Evolutionary conservation across 2,888 invertebrate species (phyloP).

Genomic region (Hypomecis punctinalis): DNA sequence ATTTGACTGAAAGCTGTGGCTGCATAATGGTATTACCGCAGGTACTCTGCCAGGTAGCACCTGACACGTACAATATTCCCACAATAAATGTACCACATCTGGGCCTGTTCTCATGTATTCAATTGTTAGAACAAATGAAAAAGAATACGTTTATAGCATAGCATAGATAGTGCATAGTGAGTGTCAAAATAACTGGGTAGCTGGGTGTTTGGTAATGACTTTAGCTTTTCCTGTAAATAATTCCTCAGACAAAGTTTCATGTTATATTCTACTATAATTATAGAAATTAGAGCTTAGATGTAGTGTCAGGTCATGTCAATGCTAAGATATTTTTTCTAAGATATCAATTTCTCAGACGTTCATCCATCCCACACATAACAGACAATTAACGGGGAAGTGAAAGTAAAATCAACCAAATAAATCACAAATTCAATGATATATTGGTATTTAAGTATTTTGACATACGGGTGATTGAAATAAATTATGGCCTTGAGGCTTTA

Average conservation of each 20-base stretch:
- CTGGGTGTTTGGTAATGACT: too few species aligned
- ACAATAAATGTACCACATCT: slow-evolving; percentile 48
- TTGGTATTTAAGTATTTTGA: slow-evolving; percentile 7
- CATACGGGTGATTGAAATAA: slow-evolving; percentile 6
- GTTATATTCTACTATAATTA: background rate
- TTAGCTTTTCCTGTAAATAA: background rate
- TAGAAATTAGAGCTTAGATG: background rate
- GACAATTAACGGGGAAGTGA: slow-evolving; percentile 18
- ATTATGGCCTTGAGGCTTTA: slow-evolving; percentile 1
- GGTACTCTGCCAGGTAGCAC: slow-evolving; percentile 70
- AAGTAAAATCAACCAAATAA: slow-evolving; percentile 21
- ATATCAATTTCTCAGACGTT: slow-evolving; percentile 24
- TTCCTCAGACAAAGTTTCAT: background rate
- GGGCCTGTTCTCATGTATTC: slow-evolving; percentile 32
- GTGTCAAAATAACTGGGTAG: too few species aligned
- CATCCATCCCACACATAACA: slow-evolving; percentile 24
- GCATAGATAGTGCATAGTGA: too few species aligned
- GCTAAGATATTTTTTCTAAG: background rate
- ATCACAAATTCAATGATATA: slow-evolving; percentile 15
- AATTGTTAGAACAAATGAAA: background rate
- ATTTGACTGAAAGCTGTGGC: slow-evolving; percentile 42
- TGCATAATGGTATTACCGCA: slow-evolving; percentile 64
- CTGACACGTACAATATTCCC: slow-evolving; percentile 68
- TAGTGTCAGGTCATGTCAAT: background rate
- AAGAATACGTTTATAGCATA: too few species aligned